Base-by-base conservation (phyloP, 2,797 vertebrate genomes). In the Antennarius maculatus region DNA sequence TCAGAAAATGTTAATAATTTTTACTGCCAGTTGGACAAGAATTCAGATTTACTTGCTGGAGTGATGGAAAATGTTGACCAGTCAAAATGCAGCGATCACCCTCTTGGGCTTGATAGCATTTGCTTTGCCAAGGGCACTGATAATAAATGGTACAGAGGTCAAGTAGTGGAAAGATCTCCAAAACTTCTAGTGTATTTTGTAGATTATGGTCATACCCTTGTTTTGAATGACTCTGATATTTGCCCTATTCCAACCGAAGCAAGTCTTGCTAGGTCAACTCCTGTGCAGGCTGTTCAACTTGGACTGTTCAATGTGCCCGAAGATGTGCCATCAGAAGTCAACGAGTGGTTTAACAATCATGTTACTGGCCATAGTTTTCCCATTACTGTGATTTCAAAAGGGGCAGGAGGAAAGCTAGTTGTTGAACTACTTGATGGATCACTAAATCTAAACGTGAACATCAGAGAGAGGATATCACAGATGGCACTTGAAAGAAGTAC, bases 21-120 rank as follows among this genome's bases (percentile, higher is more conserved):
- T 91, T 96, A 95, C 82, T 95, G 95, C 67, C 96, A 97, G 0
- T 90, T 99, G 47, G 80, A 89, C 59, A 95, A 89, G 82, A 95
- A 94, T 83, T 58, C 70, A 4, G 58, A 59, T 71, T 73, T 84
- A 14, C 80, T 96, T 37, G 82, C 90, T 1, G 80, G 91, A 82
- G 66, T 97, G 29, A 84, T 80, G 0, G 39, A 78, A 51, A 86
- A 69, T 34, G 85, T 96, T 18, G 50, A 68, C 54, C 76, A 58
- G 46, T 17, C 70, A 48, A 77, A 63, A 39, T 28, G 68, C 65
- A 66, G 62, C 13, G 84, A 85, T 78, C 66, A 48, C 15, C 61
- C 54, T 10, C 43, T 88, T 6, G 66, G 39, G 16, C 69, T 82
- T 12, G 80, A 89, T 15, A 88, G 52, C 29, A 56, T 95, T 78